Evolutionary conservation across 2,888 invertebrate genomes (phyloP).

Genomic region (Melinaea menophilus): DNA sequence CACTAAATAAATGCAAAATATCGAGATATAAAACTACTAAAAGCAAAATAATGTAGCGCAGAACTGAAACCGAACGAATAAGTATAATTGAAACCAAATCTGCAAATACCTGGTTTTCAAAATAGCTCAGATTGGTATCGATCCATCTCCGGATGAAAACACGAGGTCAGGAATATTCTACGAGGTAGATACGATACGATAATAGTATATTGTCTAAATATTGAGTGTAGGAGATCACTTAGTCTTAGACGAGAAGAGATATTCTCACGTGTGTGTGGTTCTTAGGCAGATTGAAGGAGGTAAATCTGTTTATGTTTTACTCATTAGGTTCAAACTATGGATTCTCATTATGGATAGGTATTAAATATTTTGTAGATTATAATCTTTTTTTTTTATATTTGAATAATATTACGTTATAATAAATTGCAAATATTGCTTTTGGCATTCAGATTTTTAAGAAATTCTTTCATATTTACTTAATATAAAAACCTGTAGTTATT

Average conservation of each 20-base stretch:
- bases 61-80: conserved; percentile 18
- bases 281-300: no score
- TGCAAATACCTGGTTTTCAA: conserved; percentile 32
- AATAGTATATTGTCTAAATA: conserved; percentile 10
- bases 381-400: no score
- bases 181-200: conserved; percentile 15
- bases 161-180: conserved; percentile 30
- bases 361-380: no score
- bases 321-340: no score
- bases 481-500: no score
- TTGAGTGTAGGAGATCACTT: not conserved
- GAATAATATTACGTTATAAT: no score
- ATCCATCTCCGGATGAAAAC: conserved; percentile 31
- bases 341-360: no score
- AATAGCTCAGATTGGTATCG: conserved; percentile 34
- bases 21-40: conserved; percentile 18
- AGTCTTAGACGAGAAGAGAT: not conserved
- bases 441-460: no score
- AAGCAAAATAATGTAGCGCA: conserved; percentile 27
- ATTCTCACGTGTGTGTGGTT: no score
- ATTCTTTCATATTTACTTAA: no score
- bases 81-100: conserved; percentile 27
- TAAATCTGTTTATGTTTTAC: no score
- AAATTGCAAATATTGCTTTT: no score
- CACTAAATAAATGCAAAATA: conserved; percentile 11